Evolutionary conservation across 2,888 invertebrate species (phyloP).

Genomic region (Stictocephala bisonia): DNA sequence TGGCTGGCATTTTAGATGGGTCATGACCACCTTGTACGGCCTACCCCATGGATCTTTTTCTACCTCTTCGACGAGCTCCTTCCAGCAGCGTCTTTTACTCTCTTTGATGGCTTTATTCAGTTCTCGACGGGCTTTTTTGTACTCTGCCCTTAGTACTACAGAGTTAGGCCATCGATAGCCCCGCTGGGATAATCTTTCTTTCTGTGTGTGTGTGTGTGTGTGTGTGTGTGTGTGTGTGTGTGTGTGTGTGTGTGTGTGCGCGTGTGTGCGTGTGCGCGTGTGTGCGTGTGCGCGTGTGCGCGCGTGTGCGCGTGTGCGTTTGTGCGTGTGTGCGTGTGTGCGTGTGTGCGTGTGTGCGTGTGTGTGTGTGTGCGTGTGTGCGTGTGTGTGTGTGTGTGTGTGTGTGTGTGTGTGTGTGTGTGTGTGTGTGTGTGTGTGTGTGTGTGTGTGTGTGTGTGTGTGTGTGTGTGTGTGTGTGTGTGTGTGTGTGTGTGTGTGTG

Average conservation of each 20-base stretch:
- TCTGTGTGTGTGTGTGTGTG: constrained; percentile 7
- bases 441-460: constrained; percentile 13
- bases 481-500: constrained; percentile 13
- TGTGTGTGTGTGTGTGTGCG: background rate
- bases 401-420: constrained; percentile 13
- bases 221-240: constrained; percentile 1
- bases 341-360: constrained; percentile 4
- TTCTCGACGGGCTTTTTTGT: no score
- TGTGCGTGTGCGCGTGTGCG: background rate
- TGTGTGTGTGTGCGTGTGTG: constrained; percentile 10
- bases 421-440: constrained; percentile 13
- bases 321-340: background rate
- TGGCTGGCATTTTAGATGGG: no score
- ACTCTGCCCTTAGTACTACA: no score
- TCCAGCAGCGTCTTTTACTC: no score
- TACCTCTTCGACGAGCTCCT: no score
- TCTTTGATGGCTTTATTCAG: no score
- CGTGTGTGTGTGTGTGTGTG: constrained; percentile 10
- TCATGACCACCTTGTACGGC: no score
- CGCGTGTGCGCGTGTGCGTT: no score
- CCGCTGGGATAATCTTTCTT: no score
- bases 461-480: constrained; percentile 13
- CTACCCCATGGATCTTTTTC: no score
- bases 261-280: background rate
- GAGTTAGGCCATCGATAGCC: no score